Conservation (phyloP, 2,113 vertebrate species). For the Myanophis thanlyinensis region DNA sequence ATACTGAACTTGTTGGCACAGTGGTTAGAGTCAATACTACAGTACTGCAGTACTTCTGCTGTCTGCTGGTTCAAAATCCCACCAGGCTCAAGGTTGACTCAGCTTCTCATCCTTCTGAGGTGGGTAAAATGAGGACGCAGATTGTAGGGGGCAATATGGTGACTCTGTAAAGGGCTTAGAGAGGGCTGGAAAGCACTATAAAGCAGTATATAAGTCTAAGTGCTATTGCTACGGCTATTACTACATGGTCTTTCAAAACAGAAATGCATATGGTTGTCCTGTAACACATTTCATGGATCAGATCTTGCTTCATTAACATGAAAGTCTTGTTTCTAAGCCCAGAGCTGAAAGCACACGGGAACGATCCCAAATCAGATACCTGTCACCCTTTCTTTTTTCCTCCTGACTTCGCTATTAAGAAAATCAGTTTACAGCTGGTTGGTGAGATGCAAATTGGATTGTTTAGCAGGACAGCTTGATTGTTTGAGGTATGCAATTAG, state of each 20-base stretch:
- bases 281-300: background rate
- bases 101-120: too few species aligned
- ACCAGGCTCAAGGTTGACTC: too few species aligned
- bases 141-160: too few species aligned
- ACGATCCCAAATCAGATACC: background rate
- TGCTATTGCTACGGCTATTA: too few species aligned
- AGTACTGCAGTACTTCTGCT: too few species aligned
- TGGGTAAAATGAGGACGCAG: too few species aligned
- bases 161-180: too few species aligned
- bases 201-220: too few species aligned
- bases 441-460: background rate
- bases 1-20: too few species aligned
- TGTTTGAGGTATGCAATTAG: conserved; percentile 14
- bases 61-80: too few species aligned
- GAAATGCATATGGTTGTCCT: background rate
- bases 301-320: background rate
- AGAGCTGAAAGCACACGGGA: background rate
- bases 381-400: background rate
- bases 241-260: background rate
- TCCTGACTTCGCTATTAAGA: background rate
- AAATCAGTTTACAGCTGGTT: background rate
- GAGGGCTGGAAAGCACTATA: too few species aligned
- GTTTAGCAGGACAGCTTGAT: conserved; percentile 4
- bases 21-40: too few species aligned
- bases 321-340: background rate